phyloP scores from a whole-genome alignment of 2,888 invertebrate genomes.

The Ditylenchus weischeri region DNA sequence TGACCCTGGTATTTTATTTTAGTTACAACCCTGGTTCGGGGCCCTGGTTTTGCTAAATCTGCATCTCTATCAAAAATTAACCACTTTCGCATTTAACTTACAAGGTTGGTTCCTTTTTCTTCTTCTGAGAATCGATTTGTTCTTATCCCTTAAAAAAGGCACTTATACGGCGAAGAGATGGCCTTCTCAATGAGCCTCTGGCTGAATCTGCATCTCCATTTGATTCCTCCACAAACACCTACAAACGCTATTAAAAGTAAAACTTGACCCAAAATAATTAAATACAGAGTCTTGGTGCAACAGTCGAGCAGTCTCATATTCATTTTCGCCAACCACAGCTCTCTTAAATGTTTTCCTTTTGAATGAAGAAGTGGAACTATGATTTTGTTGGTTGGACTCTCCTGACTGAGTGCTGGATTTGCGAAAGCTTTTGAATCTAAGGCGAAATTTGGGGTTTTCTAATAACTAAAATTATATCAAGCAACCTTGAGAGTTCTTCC shows the following conservation, averaged over 20 bases:
- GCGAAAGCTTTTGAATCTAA: background rate
- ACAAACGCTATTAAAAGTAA: background rate
- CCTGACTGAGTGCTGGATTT: background rate
- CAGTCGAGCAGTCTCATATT: constrained; percentile 25
- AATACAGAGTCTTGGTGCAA: constrained; percentile 6
- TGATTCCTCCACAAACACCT: constrained; percentile 1
- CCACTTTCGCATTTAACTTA: too few species aligned
- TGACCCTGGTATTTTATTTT: too few species aligned
- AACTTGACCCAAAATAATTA: too few species aligned
- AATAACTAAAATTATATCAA: background rate
- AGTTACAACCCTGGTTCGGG: too few species aligned
- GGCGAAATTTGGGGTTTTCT: too few species aligned
- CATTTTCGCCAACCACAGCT: constrained; percentile 29
- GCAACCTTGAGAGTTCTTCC: constrained; percentile 34
- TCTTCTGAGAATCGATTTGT: too few species aligned
- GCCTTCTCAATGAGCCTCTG: too few species aligned
- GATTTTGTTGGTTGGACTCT: constrained; percentile 8
- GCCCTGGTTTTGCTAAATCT: too few species aligned
- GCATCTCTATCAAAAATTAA: too few species aligned
- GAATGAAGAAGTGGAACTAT: constrained; percentile 1
- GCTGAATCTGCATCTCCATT: too few species aligned
- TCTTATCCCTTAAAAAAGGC: too few species aligned
- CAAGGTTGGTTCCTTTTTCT: constrained; percentile 5
- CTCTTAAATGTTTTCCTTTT: background rate
- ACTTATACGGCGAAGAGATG: too few species aligned